Conservation (phyloP, 2,797 vertebrate species). For the Vespertilio murinus region DNA sequence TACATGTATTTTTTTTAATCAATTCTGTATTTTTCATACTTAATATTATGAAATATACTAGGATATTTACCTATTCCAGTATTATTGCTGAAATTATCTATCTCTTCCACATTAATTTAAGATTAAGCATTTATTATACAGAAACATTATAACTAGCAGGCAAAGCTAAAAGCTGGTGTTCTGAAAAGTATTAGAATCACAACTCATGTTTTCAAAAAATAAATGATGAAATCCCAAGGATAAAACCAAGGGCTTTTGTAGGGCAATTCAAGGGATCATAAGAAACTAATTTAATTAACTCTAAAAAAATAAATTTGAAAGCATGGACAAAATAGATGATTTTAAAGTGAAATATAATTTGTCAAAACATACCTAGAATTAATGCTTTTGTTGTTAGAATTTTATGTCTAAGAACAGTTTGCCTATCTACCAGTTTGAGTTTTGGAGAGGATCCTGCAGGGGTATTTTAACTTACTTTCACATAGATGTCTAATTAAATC, state of each 20-base stretch:
- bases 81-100: background rate
- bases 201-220: background rate
- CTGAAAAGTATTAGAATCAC: background rate
- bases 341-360: constrained; percentile 3
- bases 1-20: background rate
- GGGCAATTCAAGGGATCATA: background rate
- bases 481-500: background rate
- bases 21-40: background rate
- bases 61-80: background rate
- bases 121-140: background rate
- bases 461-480: background rate
- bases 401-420: background rate
- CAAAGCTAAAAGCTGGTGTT: background rate
- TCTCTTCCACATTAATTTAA: background rate
- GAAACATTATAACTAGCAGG: background rate
- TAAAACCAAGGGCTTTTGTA: background rate
- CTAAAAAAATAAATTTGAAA: background rate
- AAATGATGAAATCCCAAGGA: background rate
- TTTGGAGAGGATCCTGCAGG: background rate
- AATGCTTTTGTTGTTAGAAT: background rate
- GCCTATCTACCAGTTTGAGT: background rate
- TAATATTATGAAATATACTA: background rate
- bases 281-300: background rate
- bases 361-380: background rate
- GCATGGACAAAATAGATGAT: background rate